Evolutionary conservation across 2,888 invertebrate species (phyloP).

Genomic region (Rhagonycha fulva): DNA sequence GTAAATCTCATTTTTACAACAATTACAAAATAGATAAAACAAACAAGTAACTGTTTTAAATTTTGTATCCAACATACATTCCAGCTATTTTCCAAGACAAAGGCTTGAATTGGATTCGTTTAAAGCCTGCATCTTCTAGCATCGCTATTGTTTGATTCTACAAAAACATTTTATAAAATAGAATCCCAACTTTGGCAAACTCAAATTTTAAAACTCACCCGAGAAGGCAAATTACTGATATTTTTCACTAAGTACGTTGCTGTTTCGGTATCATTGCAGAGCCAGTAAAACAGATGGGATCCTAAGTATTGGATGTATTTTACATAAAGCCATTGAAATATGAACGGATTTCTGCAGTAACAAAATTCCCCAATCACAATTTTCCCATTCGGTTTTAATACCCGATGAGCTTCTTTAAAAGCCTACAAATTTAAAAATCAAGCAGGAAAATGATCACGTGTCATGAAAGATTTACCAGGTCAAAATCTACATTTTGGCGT

Average conservation of each 20-base stretch:
- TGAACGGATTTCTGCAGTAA: neutral
- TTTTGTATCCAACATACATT: neutral
- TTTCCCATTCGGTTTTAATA: neutral
- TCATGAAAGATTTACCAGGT: neutral
- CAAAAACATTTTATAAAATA: neutral
- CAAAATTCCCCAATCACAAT: neutral
- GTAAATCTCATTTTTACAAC: too few species aligned
- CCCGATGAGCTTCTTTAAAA: neutral
- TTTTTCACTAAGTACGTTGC: neutral
- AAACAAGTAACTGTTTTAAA: neutral
- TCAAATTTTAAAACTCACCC: neutral
- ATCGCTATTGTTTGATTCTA: neutral
- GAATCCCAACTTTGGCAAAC: neutral
- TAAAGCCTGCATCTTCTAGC: neutral
- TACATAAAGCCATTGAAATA: neutral
- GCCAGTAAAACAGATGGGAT: neutral
- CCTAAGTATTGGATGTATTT: neutral
- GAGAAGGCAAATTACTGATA: neutral
- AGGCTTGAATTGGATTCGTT: neutral
- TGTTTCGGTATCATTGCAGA: neutral
- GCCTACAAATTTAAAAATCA: neutral
- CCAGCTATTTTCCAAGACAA: neutral
- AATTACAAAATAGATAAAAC: too few species aligned
- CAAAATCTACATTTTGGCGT: neutral
- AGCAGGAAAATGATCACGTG: neutral